Base-by-base conservation (phyloP, 2,797 vertebrate species). In the Gastrophryne carolinensis region DNA sequence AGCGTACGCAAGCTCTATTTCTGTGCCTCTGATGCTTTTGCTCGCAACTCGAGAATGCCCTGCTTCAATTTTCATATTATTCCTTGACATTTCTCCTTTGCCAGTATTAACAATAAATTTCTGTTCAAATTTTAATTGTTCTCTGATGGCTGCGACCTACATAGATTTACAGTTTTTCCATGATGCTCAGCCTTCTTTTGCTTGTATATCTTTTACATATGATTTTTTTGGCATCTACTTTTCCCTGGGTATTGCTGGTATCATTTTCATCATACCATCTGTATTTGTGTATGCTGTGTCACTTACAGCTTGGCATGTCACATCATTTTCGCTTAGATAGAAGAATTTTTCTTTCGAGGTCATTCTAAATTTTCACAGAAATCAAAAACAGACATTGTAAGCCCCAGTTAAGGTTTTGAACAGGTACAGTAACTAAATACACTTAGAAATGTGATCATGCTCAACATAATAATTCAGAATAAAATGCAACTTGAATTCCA, bases 1-100 rank as follows among this genome's bases (percentile, higher is more conserved):
- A 3, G 58, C 2, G 12, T 86, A 91, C 76, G 88, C 87, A 79
- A 92, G 62, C 80, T 86, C 85, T 12, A 5, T 79, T 85, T 93
- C 91, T 61, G 87, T 81, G 32, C 89, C 87, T 73, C 47, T 72
- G 47, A 89, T 56, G 34, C 11, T 86, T 84, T 85, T 80, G 67
- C 86, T 75, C 78, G 86, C 82, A 70, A 86, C 83, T 10, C 32
- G 81, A 13, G 81, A 32, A 35, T 69, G 50, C 29, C 64, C 6
- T 13, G 30, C 10, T 0, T 13, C 29, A 58, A 41, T 15, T 21
- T 64, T 13, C 2, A 5, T 68, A 32, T 19, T 75, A 11, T 75
- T 74, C n/a, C 3, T 78, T 57, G 83, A 13, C 30, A 7, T 19
- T 17, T 29, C 15, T n/a, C 3, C 53, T 7, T 10, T 21, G n/a